phyloP scores from a whole-genome alignment of 1,140 invertebrate genomes.

The Drosophila subpulchrella region DNA sequence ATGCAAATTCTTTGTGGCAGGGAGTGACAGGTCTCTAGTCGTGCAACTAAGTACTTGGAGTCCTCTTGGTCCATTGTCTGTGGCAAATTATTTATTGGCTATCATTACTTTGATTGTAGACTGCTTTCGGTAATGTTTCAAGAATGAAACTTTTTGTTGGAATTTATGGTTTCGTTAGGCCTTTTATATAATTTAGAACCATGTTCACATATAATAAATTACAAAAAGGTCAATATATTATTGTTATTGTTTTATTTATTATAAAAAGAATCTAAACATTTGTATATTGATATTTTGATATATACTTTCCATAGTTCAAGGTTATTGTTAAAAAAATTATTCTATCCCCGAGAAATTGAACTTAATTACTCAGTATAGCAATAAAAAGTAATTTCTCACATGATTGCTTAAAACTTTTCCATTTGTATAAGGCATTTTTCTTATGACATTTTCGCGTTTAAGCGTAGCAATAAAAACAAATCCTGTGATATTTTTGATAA shows the following conservation, averaged over 20 bases:
- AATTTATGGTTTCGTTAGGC: not conserved
- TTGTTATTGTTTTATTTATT: too few relatives aligned
- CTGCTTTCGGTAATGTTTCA: not conserved
- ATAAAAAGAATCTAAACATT: too few relatives aligned
- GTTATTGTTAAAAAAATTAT: too few relatives aligned
- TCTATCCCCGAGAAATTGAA: not conserved
- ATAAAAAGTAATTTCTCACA: conserved; percentile 5
- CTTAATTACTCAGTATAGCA: not conserved
- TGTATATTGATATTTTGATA: too few relatives aligned
- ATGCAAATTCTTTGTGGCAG: conserved; percentile 47
- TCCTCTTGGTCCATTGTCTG: conserved; percentile 19
- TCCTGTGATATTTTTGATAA: conserved; percentile 40
- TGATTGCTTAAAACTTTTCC: conserved; percentile 5
- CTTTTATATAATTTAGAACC: not conserved
- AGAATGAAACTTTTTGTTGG: not conserved
- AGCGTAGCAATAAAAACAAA: conserved; percentile 58
- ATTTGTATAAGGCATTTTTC: conserved; percentile 40
- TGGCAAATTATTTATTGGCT: conserved; percentile 36
- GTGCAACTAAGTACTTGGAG: conserved; percentile 31
- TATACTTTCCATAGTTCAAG: too few relatives aligned
- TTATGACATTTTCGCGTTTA: conserved; percentile 52
- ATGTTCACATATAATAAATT: too few relatives aligned
- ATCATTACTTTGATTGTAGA: conserved; percentile 25
- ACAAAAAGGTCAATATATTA: too few relatives aligned
- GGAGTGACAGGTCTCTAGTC: conserved; percentile 12